A percentile compares a stretch with the other conserved stretches of the same genome.
Evolutionary conservation across 2,797 vertebrate genomes (phyloP).

Genomic region (Pipistrellus kuhlii): DNA sequence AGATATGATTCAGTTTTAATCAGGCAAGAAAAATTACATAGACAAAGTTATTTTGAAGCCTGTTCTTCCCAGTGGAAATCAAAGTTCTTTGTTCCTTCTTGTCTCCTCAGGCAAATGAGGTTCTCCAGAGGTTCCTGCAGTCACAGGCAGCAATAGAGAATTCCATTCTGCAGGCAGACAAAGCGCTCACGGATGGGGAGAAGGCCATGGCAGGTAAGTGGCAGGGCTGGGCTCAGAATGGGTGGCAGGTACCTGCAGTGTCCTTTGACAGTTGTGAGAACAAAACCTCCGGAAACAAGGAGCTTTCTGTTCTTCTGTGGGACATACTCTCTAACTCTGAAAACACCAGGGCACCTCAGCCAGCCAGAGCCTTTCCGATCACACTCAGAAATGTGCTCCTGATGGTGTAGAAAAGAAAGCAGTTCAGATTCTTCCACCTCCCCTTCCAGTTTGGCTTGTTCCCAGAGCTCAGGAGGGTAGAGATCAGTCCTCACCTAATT

Average conservation of each 20-base stretch:
- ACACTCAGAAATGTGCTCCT: neutral
- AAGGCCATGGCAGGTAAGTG: conserved; percentile 62
- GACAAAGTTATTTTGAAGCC: neutral
- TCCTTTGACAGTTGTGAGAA: neutral
- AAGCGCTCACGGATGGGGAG: conserved; percentile 31
- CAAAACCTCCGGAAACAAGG: neutral
- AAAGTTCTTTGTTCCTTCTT: neutral
- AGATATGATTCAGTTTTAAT: neutral
- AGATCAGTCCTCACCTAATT: neutral
- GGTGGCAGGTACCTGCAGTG: neutral
- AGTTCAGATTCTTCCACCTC: neutral
- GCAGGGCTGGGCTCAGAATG: neutral
- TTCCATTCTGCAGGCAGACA: conserved; percentile 68
- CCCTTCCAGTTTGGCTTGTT: neutral
- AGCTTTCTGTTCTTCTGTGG: neutral
- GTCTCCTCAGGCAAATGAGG: conserved; percentile 54
- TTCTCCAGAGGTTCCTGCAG: conserved; percentile 61
- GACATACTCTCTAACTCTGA: neutral
- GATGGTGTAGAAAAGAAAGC: neutral
- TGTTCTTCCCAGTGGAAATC: neutral
- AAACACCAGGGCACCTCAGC: neutral
- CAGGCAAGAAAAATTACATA: neutral
- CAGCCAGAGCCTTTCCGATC: neutral
- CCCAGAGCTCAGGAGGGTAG: neutral
- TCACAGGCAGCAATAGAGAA: neutral